These are phyloP conservation scores for Denticeps clupeoides DNA, from an alignment of 2,797 vertebrate genomes.

Conservation along the genomic window DNA sequence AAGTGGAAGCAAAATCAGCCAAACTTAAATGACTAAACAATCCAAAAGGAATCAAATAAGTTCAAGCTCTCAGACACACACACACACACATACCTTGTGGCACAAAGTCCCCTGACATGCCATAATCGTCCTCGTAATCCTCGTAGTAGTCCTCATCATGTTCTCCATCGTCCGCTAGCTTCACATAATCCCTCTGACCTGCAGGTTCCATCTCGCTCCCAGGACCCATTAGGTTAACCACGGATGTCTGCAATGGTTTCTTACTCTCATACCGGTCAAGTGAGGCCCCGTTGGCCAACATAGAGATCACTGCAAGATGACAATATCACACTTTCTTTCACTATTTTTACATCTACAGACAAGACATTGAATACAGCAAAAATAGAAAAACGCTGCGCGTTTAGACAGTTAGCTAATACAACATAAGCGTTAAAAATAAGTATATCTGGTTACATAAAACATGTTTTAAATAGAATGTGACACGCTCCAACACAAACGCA, in stretches of 20 bases:
- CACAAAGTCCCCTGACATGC: constrained; percentile 48
- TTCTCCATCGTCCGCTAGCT: constrained; percentile 18
- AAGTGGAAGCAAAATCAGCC: not conserved
- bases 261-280: constrained; percentile 52
- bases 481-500: too few species aligned
- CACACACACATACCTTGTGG: constrained; percentile 46
- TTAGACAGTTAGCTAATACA: constrained; percentile 63
- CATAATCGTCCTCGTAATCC: constrained; percentile 44
- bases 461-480: constrained; percentile 56
- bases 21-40: not conserved
- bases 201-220: constrained; percentile 37
- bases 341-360: not conserved
- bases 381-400: constrained; percentile 25
- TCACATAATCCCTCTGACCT: constrained; percentile 12
- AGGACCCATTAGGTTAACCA: constrained; percentile 52
- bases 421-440: constrained; percentile 70
- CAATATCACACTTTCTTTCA: not conserved
- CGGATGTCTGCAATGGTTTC: constrained; percentile 47
- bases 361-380: not conserved
- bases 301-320: constrained; percentile 41
- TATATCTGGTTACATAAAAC: constrained; percentile 65
- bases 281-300: constrained; percentile 46
- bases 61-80: not conserved
- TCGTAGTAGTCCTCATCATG: constrained; percentile 36
- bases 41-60: not conserved